Percentiles rank a stretch among this genome's conserved stretches.
Evolutionary conservation across 2,888 invertebrate genomes (phyloP).

Genomic region (Nycteola revayana): DNA sequence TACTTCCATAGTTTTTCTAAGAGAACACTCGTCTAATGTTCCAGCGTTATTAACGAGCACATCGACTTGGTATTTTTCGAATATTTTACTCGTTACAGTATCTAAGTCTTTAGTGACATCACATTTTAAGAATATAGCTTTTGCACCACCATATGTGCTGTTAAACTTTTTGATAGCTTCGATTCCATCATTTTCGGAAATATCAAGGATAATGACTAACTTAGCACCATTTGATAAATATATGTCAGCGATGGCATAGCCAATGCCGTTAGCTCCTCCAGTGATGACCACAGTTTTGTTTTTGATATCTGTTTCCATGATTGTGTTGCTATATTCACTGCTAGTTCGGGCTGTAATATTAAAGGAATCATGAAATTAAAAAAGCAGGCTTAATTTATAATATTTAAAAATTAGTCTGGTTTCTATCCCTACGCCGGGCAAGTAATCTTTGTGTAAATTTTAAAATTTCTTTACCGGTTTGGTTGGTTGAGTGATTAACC

Average conservation of each 20-base stretch:
- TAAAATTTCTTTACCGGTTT: no score
- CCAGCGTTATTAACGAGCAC: constrained; percentile 67
- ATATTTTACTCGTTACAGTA: constrained; percentile 44
- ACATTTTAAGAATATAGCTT: constrained; percentile 65
- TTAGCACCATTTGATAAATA: constrained; percentile 60
- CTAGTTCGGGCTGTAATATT: no score
- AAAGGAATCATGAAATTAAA: no score
- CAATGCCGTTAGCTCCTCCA: constrained; percentile 79
- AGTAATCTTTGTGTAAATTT: no score
- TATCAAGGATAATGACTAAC: constrained; percentile 35
- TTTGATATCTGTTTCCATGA: constrained; percentile 29
- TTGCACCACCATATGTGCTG: constrained; percentile 57
- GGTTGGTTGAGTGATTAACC: no score
- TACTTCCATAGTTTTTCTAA: constrained; percentile 38
- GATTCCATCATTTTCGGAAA: constrained; percentile 39
- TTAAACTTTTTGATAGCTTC: constrained; percentile 55
- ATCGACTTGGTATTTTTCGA: constrained; percentile 48
- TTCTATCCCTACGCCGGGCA: no score
- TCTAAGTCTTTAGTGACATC: constrained; percentile 72
- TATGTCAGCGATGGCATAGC: constrained; percentile 60
- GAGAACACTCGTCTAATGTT: constrained; percentile 35
- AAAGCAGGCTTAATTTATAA: no score
- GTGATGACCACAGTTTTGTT: constrained; percentile 56
- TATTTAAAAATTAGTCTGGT: no score
- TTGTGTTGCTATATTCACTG: no score